Percentiles rank a stretch among this genome's conserved stretches.
phyloP scores from a whole-genome alignment of 2,797 vertebrate species.

The Pangasius macronema region DNA sequence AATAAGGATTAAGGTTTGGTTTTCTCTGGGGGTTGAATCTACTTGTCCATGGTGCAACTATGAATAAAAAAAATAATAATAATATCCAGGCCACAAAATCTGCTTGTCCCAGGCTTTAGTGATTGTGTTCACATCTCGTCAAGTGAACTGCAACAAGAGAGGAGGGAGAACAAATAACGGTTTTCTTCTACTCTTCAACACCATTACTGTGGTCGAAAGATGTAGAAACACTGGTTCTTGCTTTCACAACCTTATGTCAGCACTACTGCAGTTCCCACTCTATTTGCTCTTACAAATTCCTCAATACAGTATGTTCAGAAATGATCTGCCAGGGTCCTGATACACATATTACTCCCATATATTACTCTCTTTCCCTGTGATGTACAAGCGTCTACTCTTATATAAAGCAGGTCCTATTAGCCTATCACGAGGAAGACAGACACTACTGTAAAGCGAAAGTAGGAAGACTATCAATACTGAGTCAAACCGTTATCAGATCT shows the following conservation, averaged over 20 bases:
- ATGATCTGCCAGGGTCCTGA: background rate
- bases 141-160: background rate
- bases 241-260: conserved; percentile 7
- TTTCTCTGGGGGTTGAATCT: background rate
- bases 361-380: background rate
- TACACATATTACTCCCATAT: background rate
- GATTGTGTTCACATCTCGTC: background rate
- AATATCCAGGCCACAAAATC: background rate
- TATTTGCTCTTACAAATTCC: background rate
- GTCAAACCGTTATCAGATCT: conserved; percentile 5
- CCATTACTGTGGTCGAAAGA: too few species aligned
- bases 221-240: background rate
- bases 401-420: background rate
- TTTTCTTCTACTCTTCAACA: background rate
- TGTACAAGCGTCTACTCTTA: background rate
- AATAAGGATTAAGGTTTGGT: background rate
- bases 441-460: background rate
- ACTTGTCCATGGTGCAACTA: background rate
- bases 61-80: background rate
- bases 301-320: background rate
- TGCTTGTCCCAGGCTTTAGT: background rate
- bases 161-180: too few species aligned
- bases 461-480: background rate
- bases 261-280: background rate
- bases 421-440: background rate